A percentile compares a stretch with the other conserved stretches of the same genome.
phyloP scores from a whole-genome alignment of 2,113 vertebrate species.

The Tonatia bakeri region DNA sequence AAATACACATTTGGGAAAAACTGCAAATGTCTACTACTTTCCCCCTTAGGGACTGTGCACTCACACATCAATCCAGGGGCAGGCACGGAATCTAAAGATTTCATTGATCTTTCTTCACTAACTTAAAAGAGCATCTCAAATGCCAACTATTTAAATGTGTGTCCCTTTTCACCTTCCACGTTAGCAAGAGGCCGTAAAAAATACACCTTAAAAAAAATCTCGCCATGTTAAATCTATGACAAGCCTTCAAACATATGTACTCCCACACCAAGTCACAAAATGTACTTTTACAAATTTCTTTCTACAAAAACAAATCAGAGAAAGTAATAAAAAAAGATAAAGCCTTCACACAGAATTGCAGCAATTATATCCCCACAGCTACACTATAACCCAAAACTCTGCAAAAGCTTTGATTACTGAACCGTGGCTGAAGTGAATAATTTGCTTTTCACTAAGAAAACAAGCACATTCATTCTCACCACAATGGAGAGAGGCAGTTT shows the following conservation, averaged over 20 bases:
- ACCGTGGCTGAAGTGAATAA: conserved; percentile 93
- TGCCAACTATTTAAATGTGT: conserved; percentile 30
- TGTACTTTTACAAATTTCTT: conserved; percentile 74
- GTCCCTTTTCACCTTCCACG: conserved; percentile 2
- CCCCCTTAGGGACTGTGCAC: neutral
- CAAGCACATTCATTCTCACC: conserved; percentile 92
- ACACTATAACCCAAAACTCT: conserved; percentile 89
- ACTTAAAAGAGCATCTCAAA: conserved; percentile 46
- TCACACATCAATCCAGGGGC: neutral
- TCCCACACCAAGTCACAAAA: conserved; percentile 68
- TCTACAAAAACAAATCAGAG: conserved; percentile 76
- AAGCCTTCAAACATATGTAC: conserved; percentile 47
- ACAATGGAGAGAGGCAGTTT: conserved; percentile 93
- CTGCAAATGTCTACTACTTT: neutral
- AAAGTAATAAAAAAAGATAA: conserved; percentile 83
- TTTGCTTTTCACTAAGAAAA: conserved; percentile 93
- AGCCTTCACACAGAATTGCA: conserved; percentile 79
- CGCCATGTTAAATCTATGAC: conserved; percentile 18
- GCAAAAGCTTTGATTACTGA: conserved; percentile 93
- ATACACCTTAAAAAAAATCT: conserved; percentile 28
- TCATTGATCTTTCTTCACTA: conserved; percentile 44
- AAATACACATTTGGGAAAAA: conserved; percentile 2
- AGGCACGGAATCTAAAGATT: conserved; percentile 30
- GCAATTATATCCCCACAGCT: conserved; percentile 88
- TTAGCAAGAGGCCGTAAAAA: conserved; percentile 26